These are phyloP conservation scores for Thereva unica DNA, from an alignment of 2,888 invertebrate species.

Conservation along the genomic window DNA sequence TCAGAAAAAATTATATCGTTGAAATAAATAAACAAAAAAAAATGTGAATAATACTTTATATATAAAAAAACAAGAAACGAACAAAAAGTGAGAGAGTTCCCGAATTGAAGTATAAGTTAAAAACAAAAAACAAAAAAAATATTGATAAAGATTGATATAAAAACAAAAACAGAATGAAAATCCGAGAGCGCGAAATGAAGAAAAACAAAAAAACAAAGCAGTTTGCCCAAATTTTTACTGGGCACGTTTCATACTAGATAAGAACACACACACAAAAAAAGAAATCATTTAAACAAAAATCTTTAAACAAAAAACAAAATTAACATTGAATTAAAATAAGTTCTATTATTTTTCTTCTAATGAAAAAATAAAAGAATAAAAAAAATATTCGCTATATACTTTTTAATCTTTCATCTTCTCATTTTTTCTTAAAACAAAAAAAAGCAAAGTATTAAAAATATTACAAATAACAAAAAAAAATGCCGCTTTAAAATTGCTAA, in stretches of 20 bases:
- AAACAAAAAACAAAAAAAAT: constrained; percentile 13
- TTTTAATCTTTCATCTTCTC: constrained; percentile 6
- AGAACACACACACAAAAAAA: constrained; percentile 3
- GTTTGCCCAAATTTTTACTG: constrained; percentile 24
- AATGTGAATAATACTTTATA: too few relatives aligned
- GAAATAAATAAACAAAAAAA: too few relatives aligned
- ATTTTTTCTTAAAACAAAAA: not conserved
- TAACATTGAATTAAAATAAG: too few relatives aligned
- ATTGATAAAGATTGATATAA: constrained; percentile 29
- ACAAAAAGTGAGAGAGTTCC: too few relatives aligned
- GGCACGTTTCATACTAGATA: constrained; percentile 27
- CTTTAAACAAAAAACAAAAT: not conserved
- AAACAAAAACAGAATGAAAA: constrained; percentile 16
- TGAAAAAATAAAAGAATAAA: too few relatives aligned
- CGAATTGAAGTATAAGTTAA: not conserved
- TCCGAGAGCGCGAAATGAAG: constrained; percentile 21
- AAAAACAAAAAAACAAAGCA: not conserved
- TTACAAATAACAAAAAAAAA: constrained; percentile 13
- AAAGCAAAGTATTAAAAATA: too few relatives aligned
- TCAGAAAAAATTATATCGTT: too few relatives aligned
- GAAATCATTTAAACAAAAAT: constrained; percentile 19
- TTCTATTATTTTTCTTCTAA: too few relatives aligned
- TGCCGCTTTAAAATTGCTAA: constrained; percentile 26
- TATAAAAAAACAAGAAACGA: too few relatives aligned
- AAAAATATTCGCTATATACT: not conserved